Percentiles rank a stretch among this genome's conserved stretches.
phyloP scores from a whole-genome alignment of 2,797 vertebrate species.

The Trichosurus vulpecula region DNA sequence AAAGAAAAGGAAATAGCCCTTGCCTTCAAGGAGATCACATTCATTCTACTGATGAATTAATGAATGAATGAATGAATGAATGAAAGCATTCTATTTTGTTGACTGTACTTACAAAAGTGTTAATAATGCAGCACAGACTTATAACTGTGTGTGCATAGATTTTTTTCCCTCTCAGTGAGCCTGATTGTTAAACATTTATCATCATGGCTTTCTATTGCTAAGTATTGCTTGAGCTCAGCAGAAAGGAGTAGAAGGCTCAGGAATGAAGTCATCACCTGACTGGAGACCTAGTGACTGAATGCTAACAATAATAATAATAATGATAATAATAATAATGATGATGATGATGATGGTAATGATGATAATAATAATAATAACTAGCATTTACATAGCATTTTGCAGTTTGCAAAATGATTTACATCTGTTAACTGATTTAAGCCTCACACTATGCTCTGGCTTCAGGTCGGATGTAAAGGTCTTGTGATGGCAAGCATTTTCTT shows the following conservation, averaged over 20 bases:
- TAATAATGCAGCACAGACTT: background rate
- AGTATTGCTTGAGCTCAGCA: background rate
- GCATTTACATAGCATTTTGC: background rate
- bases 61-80: background rate
- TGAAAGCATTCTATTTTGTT: background rate
- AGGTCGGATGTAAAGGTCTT: background rate
- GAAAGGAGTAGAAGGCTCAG: background rate
- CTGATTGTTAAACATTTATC: background rate
- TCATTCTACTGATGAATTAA: background rate
- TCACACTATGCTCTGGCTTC: too few species aligned
- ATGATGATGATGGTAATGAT: too few species aligned
- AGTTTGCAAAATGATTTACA: background rate
- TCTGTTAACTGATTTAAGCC: background rate
- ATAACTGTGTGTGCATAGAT: background rate
- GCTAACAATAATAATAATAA: background rate
- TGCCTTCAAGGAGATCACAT: background rate
- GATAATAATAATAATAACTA: too few species aligned
- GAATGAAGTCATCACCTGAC: background rate
- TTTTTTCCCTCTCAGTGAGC: background rate
- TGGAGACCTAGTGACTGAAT: background rate
- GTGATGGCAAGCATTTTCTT: background rate
- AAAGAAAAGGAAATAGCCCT: too few species aligned
- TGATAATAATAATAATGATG: too few species aligned
- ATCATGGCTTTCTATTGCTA: background rate
- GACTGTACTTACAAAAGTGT: background rate